A percentile compares a stretch with the other conserved stretches of the same genome.
These are phyloP conservation scores for Catalaphyllia jardinei DNA, from an alignment of 64 coral and sea anemone species.

Conservation along the genomic window DNA sequence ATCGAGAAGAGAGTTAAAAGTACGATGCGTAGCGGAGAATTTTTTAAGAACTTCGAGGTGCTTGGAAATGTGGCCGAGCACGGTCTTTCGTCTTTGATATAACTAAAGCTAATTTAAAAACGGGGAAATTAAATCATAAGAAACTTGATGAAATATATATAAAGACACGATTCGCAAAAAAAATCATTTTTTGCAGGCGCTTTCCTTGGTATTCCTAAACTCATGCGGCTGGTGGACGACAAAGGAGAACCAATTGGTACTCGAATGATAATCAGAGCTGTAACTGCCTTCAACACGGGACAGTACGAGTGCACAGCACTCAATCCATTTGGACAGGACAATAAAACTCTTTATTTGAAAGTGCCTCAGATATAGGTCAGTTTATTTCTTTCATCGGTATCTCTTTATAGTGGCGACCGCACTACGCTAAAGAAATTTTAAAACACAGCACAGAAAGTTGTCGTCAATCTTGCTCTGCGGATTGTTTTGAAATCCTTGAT, in stretches of 20 bases:
- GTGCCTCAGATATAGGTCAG: neutral
- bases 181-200: slow-evolving; percentile 2
- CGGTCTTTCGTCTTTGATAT: no score
- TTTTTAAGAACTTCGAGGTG: no score
- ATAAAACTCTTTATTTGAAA: slow-evolving; percentile 8
- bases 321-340: slow-evolving; percentile 40
- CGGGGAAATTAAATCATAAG: no score
- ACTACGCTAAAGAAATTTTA: no score
- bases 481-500: no score
- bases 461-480: no score
- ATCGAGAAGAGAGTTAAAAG: no score
- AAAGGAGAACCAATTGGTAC: slow-evolving; percentile 9
- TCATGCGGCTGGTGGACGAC: slow-evolving; percentile 11
- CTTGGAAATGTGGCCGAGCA: no score
- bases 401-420: no score
- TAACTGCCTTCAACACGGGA: neutral
- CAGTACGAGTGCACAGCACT: slow-evolving; percentile 42
- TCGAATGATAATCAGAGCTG: slow-evolving; percentile 9
- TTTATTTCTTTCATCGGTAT: neutral
- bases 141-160: neutral
- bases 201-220: slow-evolving; percentile 43
- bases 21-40: no score
- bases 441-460: no score
- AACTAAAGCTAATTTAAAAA: no score
- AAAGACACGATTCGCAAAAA: neutral